Base-by-base conservation (phyloP, 2,113 vertebrate species). In the Smithornis capensis region DNA sequence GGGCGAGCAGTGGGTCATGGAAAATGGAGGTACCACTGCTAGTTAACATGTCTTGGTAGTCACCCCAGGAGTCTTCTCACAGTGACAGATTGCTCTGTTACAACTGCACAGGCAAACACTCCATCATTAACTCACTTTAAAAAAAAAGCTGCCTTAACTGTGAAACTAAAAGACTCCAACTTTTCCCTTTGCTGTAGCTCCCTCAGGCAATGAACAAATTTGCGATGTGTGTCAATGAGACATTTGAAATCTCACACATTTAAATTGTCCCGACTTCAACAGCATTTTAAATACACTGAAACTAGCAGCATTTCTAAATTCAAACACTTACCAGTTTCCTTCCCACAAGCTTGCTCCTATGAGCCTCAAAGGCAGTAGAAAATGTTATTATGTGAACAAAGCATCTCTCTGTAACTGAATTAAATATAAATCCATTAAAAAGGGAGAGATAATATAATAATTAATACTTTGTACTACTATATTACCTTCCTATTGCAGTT, bases 221-320 rank as follows among this genome's bases (percentile, higher is more conserved):
- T 96, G 95, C 42, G 73, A 91, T 96, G 97, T 97, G 95, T 97
- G 97, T 97, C 96, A 97, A 94, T 95, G 97, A 97, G 96, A 92
- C 95, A 96, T 97, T 97, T 97, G 96, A 97, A 97, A 97, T 97
- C 93, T 97, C 96, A 95, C 97, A 97, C 96, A 96, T 97, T 97
- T 93, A 96, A 97, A 97, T 96, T 3, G n/a, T 95, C 96, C 92
- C 1, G 23, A 97, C 95, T 96, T 97, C 95, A 97, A 96, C 97
- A 97, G 96, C 94, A 97, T 97, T 97, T 97, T 95, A 97, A 97
- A 97, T 90, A 95, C 96, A 96, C 80, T 94, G 95, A 95, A 95
- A 93, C 89, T 52, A 94, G 86, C 73, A 89, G 84, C 89, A 90
- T 91, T 97, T 96, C 96, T 97, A 90, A 97, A 97, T 96, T 97